A percentile compares a stretch with the other conserved stretches of the same genome.
Evolutionary conservation across 2,113 vertebrate species (phyloP).

Genomic region (Conger conger): DNA sequence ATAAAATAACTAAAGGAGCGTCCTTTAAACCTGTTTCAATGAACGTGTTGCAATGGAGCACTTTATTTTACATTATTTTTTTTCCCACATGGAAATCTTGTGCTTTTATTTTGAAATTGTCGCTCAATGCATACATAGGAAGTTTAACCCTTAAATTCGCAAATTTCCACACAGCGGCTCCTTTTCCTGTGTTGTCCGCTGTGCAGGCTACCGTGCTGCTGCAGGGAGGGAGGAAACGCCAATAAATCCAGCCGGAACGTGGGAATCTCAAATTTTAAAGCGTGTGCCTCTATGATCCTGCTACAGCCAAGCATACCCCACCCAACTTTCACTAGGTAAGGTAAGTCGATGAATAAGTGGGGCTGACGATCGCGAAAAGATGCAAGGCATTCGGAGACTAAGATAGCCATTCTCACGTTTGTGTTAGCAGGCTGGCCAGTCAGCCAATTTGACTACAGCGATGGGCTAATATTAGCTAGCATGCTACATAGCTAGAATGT

Average conservation of each 20-base stretch:
- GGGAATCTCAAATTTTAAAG: conserved; percentile 30
- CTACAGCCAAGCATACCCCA: conserved; percentile 43
- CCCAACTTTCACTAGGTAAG: conserved; percentile 64
- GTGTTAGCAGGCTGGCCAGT: neutral
- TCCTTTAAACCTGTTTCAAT: too few relatives aligned
- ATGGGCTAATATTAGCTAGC: neutral
- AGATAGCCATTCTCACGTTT: neutral
- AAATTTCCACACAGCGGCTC: too few relatives aligned
- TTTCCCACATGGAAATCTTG: too few relatives aligned
- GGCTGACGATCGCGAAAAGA: neutral
- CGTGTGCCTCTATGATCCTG: conserved; percentile 66
- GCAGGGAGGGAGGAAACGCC: conserved; percentile 16
- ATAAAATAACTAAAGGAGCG: too few relatives aligned
- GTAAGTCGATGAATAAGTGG: neutral
- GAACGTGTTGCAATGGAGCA: too few relatives aligned
- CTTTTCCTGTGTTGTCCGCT: neutral
- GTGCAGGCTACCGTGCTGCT: neutral
- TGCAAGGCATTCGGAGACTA: too few relatives aligned
- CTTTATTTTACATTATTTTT: too few relatives aligned
- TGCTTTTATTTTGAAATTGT: too few relatives aligned
- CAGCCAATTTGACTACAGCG: neutral
- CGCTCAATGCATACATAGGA: too few relatives aligned
- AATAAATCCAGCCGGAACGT: conserved; percentile 2
- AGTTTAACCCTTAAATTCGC: too few relatives aligned
- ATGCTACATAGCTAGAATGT: neutral